Conservation (phyloP, 2,888 invertebrate species). For the Machimus atricapillus region DNA sequence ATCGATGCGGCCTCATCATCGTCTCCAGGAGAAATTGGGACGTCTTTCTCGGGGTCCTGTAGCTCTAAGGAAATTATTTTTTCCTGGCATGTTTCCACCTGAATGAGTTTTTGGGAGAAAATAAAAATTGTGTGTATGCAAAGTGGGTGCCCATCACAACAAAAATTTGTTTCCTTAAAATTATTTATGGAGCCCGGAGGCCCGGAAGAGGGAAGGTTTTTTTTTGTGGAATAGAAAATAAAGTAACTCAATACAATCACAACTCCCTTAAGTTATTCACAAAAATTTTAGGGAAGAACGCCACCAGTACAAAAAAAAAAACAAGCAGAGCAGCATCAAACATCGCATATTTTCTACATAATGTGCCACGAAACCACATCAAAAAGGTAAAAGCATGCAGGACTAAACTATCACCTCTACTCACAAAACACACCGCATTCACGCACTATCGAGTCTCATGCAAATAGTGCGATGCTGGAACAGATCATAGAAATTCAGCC, state of each 20-base stretch:
- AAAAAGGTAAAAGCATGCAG: background rate
- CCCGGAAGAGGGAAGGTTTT: background rate
- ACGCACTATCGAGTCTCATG: background rate
- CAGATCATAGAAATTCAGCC: background rate
- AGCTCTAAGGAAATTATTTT: constrained; percentile 90
- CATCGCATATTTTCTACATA: background rate
- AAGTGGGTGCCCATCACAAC: background rate
- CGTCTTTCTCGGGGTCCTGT: constrained; percentile 64
- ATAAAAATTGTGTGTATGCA: constrained; percentile 29
- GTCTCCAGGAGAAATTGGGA: constrained; percentile 55
- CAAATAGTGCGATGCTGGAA: background rate
- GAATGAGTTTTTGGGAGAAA: constrained; percentile 49
- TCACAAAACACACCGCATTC: background rate
- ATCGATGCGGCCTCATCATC: constrained; percentile 64
- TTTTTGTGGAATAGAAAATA: background rate
- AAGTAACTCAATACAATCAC: background rate
- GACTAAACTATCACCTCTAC: background rate
- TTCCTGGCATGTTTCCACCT: constrained; percentile 90
- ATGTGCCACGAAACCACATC: background rate
- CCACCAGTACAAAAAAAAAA: background rate
- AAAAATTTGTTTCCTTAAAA: background rate
- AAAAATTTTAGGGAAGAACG: background rate
- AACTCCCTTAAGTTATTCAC: background rate
- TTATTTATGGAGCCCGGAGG: background rate
- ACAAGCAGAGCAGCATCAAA: background rate